Base-by-base conservation (phyloP, 1,140 invertebrate genomes). In the Drosophila biarmipes region DNA sequence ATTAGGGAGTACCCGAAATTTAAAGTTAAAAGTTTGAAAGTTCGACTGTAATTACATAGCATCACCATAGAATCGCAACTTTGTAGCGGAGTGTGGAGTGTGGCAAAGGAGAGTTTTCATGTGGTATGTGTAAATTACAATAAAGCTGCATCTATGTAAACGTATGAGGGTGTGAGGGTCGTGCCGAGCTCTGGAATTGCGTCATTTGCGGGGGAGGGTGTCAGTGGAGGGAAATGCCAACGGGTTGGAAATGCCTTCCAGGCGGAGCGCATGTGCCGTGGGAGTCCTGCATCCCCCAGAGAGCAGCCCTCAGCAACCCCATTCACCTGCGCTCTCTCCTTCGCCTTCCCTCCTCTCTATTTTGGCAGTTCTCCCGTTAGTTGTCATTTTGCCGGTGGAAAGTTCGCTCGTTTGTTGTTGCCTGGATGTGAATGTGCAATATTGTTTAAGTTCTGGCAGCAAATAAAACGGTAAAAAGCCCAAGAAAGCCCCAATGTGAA, bases 301-400 rank as follows among this genome's bases (percentile, higher is more conserved):
- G 34, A 35, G 54, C 14, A 31, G 29, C 29, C 29, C 45, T 51
- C 43, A 37, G 35, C 78, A 84, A 79, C 80, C 80, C 40, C 46
- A 17, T 40, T 34, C 55, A 61, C 53, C 34, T 46, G 43, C 67
- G 43, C 67, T 38, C 58, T 71, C 58, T 15, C 31, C n/a, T 35
- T 15, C 4, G 15, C 56, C 73, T 56, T 38, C 21, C 15, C 31
- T 19, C 7, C 6, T 43, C 24, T 21, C 37, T 34, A 49, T 38
- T 38, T 53, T 63, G 58, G 45, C 49, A 40, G 27, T 54, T 74
- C 48, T 75, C 64, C 56, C 51, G 35, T 53, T 56, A 84, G 84
- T 87, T 87, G 78, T 59, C 69, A 77, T 59, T 84, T 89, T 84
- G 75, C 84, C 78, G 84, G 84, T 72, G 49, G 72, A 76, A 81